Evolutionary conservation across 2,797 vertebrate genomes (phyloP).

Genomic region (Sebastolobus altivelis): DNA sequence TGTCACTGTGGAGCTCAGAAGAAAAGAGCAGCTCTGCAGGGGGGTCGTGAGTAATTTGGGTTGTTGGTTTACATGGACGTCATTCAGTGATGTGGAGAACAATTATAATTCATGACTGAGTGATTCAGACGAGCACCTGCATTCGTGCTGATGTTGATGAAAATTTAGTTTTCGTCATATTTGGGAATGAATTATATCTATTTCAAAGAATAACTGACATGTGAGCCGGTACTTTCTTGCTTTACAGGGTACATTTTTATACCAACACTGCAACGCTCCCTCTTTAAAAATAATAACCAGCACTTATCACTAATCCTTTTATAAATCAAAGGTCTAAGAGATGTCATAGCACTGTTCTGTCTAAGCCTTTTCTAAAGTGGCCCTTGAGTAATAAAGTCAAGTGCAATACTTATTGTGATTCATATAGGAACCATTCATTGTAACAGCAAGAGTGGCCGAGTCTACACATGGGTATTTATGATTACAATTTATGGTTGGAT

Average conservation of each 20-base stretch:
- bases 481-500: background rate
- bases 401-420: background rate
- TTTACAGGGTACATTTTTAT: background rate
- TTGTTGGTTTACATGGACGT: conserved; percentile 5
- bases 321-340: background rate
- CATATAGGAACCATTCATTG: background rate
- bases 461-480: background rate
- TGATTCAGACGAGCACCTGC: background rate
- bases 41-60: conserved; percentile 19
- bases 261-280: background rate
- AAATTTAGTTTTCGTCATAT: background rate
- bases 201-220: background rate
- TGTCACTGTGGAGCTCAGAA: background rate
- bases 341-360: background rate
- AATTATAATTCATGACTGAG: background rate
- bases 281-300: background rate
- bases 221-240: background rate
- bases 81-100: background rate
- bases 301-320: background rate
- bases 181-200: background rate
- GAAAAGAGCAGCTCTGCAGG: conserved; percentile 27
- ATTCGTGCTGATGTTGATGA: too few species aligned
- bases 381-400: conserved; percentile 4
- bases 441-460: background rate
- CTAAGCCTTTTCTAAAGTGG: background rate